These are phyloP conservation scores for Drosophila borealis DNA, from an alignment of 2,888 invertebrate genomes.

Conservation along the genomic window DNA sequence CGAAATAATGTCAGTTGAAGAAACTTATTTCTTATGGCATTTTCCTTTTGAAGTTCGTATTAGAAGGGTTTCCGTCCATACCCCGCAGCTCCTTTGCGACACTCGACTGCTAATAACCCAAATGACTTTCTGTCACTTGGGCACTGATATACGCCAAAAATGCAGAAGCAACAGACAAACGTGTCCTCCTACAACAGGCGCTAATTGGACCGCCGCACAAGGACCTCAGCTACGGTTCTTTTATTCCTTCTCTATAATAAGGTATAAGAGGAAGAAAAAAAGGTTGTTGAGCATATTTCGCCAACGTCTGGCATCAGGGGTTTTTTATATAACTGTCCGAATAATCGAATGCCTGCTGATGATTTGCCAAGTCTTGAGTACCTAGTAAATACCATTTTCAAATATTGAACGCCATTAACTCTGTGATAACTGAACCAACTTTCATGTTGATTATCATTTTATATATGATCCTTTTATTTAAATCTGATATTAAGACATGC, in stretches of 20 bases:
- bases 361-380: too few relatives aligned
- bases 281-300: neutral
- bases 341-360: neutral
- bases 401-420: too few relatives aligned
- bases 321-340: slow-evolving; percentile 3
- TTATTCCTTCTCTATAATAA: slow-evolving; percentile 16
- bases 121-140: slow-evolving; percentile 75
- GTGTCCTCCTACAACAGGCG: slow-evolving; percentile 29
- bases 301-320: neutral
- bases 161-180: slow-evolving; percentile 17
- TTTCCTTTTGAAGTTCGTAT: slow-evolving; percentile 59
- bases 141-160: slow-evolving; percentile 44
- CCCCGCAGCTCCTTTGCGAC: slow-evolving; percentile 14
- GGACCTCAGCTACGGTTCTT: slow-evolving; percentile 2
- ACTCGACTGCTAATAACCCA: slow-evolving; percentile 70
- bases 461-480: too few relatives aligned
- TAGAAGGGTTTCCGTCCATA: slow-evolving; percentile 57
- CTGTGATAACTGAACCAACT: too few relatives aligned
- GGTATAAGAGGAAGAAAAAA: neutral
- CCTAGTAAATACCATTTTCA: too few relatives aligned
- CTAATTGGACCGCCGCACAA: slow-evolving; percentile 53
- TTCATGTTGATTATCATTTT: too few relatives aligned
- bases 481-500: too few relatives aligned
- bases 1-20: slow-evolving; percentile 76
- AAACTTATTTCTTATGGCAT: slow-evolving; percentile 59